Base-by-base conservation (phyloP, 1,140 invertebrate species). In the Luehdorfia chinensis region DNA sequence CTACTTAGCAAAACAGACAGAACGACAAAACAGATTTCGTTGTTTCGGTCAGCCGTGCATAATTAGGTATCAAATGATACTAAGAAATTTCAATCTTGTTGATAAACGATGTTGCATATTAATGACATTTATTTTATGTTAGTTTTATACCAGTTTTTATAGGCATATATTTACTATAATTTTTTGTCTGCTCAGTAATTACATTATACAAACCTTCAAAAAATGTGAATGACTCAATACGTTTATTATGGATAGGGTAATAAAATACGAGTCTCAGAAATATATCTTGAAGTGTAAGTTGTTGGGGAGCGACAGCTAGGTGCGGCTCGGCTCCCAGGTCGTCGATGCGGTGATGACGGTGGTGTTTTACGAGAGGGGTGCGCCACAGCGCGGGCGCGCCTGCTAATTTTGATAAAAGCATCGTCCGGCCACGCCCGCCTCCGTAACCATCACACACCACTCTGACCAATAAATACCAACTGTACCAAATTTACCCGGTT, bases 351-450 rank as follows among this genome's bases (percentile, higher is more conserved):
- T 66, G 71, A 72, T 76, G 73, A 59, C 66, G 55, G 64, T 70
- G 67, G 68, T 75, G 71, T 73, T 85, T 85, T 85, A 85, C 73
- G 77, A 75, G 52, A 65, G 65, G 78, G 81, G 83, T 72, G 83
- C 69, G 81, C 58, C 69, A 12, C 53, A 30, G 50, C 66, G 55
- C 69, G 75, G 78, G 75, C 69, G 78, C 75, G 78, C 67, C 77
- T 63, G 70, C 76, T 80, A 81, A 85, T 84, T 85, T 84, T 71
- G 79, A 78, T 84, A 80, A 85, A 85, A 85, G 78, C 78, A 55
- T 72, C 67, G 69, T 66, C 65, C 76, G 70, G 70, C 75, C 77
- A 68, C 79, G 54, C 77, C 77, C 68, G 64, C 55, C 50, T 30
- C 45, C 43, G 50, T 57, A 50, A 41, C 23, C 53, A 19, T 44